phyloP scores from a whole-genome alignment of 2,113 vertebrate species.

The Pachycephala philippinensis region DNA sequence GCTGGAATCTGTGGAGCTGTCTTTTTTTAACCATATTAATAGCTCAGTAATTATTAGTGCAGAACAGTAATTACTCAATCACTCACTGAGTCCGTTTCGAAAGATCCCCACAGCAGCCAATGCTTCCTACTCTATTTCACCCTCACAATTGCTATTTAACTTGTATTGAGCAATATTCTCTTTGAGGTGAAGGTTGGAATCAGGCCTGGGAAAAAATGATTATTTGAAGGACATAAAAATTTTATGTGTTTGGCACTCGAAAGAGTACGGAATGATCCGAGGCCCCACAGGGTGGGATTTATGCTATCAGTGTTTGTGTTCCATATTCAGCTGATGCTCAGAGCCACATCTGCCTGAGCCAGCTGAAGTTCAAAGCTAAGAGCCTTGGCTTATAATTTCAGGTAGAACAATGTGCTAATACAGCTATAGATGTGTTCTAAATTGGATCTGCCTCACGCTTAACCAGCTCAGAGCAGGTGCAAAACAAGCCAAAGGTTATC shows the following conservation, averaged over 20 bases:
- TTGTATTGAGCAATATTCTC: neutral
- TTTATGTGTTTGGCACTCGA: neutral
- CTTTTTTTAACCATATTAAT: neutral
- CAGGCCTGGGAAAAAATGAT: neutral
- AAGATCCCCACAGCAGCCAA: neutral
- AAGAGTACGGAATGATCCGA: neutral
- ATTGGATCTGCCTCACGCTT: neutral
- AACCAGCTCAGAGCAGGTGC: neutral
- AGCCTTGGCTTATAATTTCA: neutral
- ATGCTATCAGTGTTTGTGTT: neutral
- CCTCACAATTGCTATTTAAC: neutral
- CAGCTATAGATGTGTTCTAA: fast-evolving
- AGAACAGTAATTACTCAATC: neutral
- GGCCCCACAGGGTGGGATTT: neutral
- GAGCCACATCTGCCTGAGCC: neutral
- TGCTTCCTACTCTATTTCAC: neutral
- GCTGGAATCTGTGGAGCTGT: neutral
- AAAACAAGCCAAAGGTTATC: neutral
- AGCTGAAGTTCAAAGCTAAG: neutral
- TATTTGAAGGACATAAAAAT: neutral
- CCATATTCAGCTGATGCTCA: neutral
- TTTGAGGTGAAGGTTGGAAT: neutral
- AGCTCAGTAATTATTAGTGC: neutral
- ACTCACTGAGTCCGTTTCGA: fast-evolving
- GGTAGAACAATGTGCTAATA: neutral